phyloP scores from a whole-genome alignment of 2,888 invertebrate species.

The Eupithecia subfuscata region DNA sequence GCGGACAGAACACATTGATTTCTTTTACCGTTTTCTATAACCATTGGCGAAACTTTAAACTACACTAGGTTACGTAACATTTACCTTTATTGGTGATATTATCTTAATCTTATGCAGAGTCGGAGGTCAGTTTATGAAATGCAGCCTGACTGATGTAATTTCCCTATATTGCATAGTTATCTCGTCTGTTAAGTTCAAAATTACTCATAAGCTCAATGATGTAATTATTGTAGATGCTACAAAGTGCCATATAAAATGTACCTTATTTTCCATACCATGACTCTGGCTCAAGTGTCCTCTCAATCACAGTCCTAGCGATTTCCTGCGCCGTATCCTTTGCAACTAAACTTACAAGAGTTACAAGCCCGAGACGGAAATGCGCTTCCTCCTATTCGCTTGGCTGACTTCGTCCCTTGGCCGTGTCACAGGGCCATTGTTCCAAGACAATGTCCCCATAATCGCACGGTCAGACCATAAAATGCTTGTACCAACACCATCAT shows the following conservation, averaged over 20 bases:
- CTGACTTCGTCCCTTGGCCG: constrained; percentile 58
- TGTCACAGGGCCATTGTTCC: constrained; percentile 60
- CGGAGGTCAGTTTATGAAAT: constrained; percentile 26
- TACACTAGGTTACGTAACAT: constrained; percentile 7
- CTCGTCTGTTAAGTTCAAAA: neutral
- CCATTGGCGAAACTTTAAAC: neutral
- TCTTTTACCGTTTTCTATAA: neutral
- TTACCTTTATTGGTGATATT: constrained; percentile 7
- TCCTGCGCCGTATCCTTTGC: constrained; percentile 53
- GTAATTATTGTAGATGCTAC: neutral
- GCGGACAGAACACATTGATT: neutral
- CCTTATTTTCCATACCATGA: neutral
- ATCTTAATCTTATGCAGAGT: constrained; percentile 9
- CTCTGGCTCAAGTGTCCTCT: neutral
- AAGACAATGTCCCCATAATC: constrained; percentile 56
- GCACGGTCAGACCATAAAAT: constrained; percentile 48
- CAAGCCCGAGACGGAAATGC: constrained; percentile 65
- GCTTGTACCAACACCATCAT: constrained; percentile 40
- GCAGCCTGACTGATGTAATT: constrained; percentile 19
- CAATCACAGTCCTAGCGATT: constrained; percentile 37
- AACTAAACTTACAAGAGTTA: constrained; percentile 31
- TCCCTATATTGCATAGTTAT: constrained; percentile 18
- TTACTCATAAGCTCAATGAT: neutral
- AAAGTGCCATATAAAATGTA: too few species aligned
- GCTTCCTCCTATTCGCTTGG: constrained; percentile 70